Conservation (phyloP, 2,797 vertebrate species). For the Channa striata region DNA sequence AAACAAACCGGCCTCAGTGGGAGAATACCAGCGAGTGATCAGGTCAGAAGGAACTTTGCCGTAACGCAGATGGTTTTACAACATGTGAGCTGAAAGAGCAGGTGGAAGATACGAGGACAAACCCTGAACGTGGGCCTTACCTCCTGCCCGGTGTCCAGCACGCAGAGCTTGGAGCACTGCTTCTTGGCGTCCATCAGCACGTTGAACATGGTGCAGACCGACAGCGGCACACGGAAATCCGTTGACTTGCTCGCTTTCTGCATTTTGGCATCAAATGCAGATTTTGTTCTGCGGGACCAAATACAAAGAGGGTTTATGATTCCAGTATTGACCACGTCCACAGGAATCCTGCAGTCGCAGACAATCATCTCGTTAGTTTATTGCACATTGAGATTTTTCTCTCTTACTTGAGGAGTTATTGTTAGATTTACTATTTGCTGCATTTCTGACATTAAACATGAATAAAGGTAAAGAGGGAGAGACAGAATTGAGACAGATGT, state of each 20-base stretch:
- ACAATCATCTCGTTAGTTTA: not conserved
- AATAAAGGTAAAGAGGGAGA: not conserved
- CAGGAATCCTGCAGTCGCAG: no score
- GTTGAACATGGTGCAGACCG: constrained; percentile 97
- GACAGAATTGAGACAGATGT: not conserved
- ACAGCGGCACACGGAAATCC: constrained; percentile 88
- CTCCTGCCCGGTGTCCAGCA: constrained; percentile 93
- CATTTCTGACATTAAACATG: no score
- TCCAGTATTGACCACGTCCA: not conserved
- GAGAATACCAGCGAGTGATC: no score
- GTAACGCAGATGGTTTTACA: no score
- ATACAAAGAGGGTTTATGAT: not conserved
- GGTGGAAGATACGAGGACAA: no score
- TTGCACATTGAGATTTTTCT: no score
- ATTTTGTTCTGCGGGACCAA: constrained; percentile 88
- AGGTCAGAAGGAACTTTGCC: no score
- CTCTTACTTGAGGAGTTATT: no score
- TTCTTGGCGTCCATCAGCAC: constrained; percentile 94
- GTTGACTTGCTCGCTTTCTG: constrained; percentile 92
- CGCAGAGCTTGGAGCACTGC: constrained; percentile 94
- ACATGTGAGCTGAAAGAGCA: no score
- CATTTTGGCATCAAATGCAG: constrained; percentile 93
- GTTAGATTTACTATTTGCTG: no score
- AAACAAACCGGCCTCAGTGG: no score
- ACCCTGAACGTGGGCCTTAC: constrained; percentile 68